phyloP scores from a whole-genome alignment of 1,140 invertebrate genomes.

The Neoseiulus cucumeris region DNA sequence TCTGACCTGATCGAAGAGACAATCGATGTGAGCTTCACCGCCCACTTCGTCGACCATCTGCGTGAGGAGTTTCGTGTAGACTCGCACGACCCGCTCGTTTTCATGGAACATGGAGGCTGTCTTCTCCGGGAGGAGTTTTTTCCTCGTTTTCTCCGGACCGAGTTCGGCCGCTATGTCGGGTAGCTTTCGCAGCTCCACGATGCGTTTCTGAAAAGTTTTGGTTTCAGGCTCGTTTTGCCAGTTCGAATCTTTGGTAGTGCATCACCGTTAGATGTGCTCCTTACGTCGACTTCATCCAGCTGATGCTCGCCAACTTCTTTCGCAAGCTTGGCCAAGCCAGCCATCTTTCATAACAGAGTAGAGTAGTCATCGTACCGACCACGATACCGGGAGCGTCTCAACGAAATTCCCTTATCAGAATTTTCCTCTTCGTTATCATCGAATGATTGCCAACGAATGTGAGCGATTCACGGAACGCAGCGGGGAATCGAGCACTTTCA shows the following conservation, averaged over 20 bases:
- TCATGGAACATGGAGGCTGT: neutral
- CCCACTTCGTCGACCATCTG: conserved; percentile 4
- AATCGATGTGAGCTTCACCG: neutral
- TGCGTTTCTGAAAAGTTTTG: neutral
- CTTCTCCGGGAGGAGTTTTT: neutral
- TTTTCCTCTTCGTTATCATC: too few relatives aligned
- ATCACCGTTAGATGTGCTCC: too few relatives aligned
- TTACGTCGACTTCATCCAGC: conserved; percentile 3
- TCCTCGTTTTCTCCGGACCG: neutral
- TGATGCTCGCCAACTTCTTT: conserved; percentile 1
- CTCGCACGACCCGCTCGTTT: conserved; percentile 1
- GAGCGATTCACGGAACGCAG: too few relatives aligned
- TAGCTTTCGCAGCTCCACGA: neutral
- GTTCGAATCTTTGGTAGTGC: too few relatives aligned
- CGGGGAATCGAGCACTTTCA: too few relatives aligned
- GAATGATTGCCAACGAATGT: too few relatives aligned
- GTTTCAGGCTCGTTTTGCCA: too few relatives aligned
- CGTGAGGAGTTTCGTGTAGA: neutral
- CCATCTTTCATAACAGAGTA: too few relatives aligned
- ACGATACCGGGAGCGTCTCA: too few relatives aligned
- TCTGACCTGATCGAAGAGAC: neutral
- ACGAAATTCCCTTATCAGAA: too few relatives aligned
- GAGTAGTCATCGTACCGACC: too few relatives aligned
- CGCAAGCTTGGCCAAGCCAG: neutral
- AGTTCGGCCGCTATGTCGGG: neutral